These are phyloP conservation scores for Clavelina lepadiformis DNA, from an alignment of 23 tunicate genomes.

Conservation along the genomic window DNA sequence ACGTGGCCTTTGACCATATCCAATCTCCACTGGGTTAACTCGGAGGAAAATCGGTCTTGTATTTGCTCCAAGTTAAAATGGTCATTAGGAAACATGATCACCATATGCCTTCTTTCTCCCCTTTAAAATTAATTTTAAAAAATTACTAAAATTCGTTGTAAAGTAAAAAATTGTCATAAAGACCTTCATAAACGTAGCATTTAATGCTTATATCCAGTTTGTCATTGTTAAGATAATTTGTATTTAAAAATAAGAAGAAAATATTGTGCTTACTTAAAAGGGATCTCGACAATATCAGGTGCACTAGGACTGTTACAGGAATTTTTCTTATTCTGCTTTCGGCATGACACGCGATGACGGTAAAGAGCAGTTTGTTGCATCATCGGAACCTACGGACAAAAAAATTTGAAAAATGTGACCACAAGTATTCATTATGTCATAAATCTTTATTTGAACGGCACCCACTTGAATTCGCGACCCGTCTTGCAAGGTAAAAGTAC, in stretches of 20 bases:
- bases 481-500: no score
- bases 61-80: not conserved
- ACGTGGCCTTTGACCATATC: not conserved
- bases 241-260: no score
- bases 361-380: not conserved
- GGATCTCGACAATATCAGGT: conserved; percentile 13
- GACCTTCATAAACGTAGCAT: no score
- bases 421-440: no score
- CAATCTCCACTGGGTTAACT: conserved; percentile 1
- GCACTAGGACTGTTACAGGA: not conserved
- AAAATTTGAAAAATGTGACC: not conserved
- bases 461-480: not conserved
- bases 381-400: conserved; percentile 6
- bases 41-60: not conserved
- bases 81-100: conserved; percentile 7
- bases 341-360: conserved; percentile 1
- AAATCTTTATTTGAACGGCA: not conserved
- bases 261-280: conserved; percentile 1
- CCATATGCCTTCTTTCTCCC: not conserved
- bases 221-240: no score
- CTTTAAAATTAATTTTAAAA: no score
- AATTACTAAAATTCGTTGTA: no score
- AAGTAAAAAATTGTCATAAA: no score
- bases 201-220: not conserved
- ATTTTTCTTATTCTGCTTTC: not conserved